These are phyloP conservation scores for Poeciliopsis turrubarensis DNA, from an alignment of 2,113 vertebrate genomes.

Conservation along the genomic window DNA sequence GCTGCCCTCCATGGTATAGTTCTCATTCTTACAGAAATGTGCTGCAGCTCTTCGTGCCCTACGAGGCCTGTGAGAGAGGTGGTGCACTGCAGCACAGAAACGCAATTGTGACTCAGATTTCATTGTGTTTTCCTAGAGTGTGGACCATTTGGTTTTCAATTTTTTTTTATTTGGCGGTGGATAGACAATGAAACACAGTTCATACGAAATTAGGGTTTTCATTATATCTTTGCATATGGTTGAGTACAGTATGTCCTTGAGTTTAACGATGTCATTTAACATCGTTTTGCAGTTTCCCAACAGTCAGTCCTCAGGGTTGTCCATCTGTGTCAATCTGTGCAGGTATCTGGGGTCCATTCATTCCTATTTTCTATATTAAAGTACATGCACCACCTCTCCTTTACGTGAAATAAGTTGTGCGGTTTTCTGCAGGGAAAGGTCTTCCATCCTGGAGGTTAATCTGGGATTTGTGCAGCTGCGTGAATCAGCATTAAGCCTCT, in stretches of 20 bases:
- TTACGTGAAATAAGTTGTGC: conserved; percentile 42
- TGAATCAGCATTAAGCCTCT: conserved; percentile 78
- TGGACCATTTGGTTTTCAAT: conserved; percentile 25
- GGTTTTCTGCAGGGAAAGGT: conserved; percentile 46
- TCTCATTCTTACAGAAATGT: conserved; percentile 68
- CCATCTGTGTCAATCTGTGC: neutral
- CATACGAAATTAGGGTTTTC: neutral
- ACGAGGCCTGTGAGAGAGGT: conserved; percentile 58
- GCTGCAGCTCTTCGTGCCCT: conserved; percentile 67
- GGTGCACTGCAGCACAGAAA: conserved; percentile 68
- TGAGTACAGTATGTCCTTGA: neutral
- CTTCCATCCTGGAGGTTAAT: conserved; percentile 67
- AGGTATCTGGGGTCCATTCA: conserved; percentile 4
- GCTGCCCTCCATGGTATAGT: conserved; percentile 65
- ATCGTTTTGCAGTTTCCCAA: conserved; percentile 3
- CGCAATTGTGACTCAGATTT: conserved; percentile 59
- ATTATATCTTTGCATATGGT: neutral
- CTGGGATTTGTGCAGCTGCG: conserved; percentile 75
- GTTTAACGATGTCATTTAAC: neutral
- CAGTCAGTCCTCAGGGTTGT: conserved; percentile 10
- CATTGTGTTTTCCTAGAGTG: conserved; percentile 47
- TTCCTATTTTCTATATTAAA: conserved; percentile 33
- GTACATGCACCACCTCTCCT: conserved; percentile 47
- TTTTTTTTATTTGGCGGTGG: conserved; percentile 5
- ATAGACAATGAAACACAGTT: neutral